A percentile compares a stretch with the other conserved stretches of the same genome.
phyloP scores from a whole-genome alignment of 2,797 vertebrate genomes.

The Rhadinocentrus ornatus region DNA sequence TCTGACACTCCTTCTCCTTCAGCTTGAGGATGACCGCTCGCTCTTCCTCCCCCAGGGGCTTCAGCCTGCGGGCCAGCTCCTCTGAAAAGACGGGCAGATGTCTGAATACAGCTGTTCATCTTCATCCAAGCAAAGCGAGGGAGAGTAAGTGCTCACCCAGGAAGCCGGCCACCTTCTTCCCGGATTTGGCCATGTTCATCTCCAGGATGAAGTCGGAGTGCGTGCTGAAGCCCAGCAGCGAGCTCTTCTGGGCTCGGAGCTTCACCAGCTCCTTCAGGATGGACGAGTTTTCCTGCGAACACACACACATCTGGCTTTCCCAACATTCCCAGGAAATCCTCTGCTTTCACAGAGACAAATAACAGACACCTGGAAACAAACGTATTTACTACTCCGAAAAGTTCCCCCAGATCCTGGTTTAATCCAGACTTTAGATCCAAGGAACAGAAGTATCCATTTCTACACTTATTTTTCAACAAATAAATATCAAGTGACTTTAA shows the following conservation, averaged over 20 bases:
- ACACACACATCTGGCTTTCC: neutral
- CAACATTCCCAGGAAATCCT: no score
- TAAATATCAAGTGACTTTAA: no score
- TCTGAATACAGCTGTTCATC: no score
- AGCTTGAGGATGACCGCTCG: constrained; percentile 86
- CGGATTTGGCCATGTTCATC: constrained; percentile 97
- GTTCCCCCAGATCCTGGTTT: no score
- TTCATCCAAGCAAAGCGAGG: no score
- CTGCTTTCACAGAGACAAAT: no score
- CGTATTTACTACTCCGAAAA: no score
- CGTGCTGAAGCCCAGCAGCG: constrained; percentile 89
- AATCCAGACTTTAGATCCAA: no score
- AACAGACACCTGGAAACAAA: no score
- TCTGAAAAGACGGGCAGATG: constrained; percentile 75
- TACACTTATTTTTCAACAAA: no score
- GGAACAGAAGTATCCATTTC: no score
- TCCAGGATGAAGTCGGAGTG: constrained; percentile 95
- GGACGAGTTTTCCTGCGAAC: constrained; percentile 87
- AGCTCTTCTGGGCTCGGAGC: constrained; percentile 88
- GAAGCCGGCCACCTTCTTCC: constrained; percentile 87
- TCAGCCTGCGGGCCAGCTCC: constrained; percentile 89
- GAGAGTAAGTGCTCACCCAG: constrained; percentile 82
- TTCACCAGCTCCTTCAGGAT: constrained; percentile 94
- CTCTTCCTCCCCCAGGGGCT: constrained; percentile 91
- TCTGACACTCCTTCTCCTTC: constrained; percentile 91